Evolutionary conservation across 2,888 invertebrate species (phyloP), one percentile per base, ranked within the genome.

Genomic region (Morpho helenor): DNA sequence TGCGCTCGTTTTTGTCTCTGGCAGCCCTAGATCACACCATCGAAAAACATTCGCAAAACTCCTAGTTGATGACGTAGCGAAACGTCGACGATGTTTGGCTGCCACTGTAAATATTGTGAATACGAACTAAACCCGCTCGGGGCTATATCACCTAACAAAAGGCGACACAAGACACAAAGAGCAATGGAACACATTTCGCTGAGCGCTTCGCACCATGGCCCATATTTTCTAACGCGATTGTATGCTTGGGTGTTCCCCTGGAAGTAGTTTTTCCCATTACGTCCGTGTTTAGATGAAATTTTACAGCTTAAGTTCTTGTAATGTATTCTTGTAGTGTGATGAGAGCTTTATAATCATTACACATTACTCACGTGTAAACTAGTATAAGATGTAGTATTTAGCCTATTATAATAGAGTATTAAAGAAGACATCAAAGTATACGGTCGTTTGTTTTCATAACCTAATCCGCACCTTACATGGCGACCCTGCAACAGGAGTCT

Each of bases 181-280:
- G 87, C 87, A 86, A 82, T 84, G 82, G 74, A 79, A 82, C 82
- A 82, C 84, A 84, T 85, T 84, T 82, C 77, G 78, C 79, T 71
- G 81, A 84, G 81, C 81, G 79, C 75, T 76, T 79, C 79, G 77
- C 80, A 76, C 75, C 77, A 80, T 80, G 87, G 76, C 80, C 87
- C 80, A 88, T 85, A 87, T 88, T 82, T 82, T 79, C 81, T 87
- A 87, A 87, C 84, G 83, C 84, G 84, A 84, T 87, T 84, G 87
- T 85, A 79, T 76, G 79, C 75, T 77, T 75, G 66, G 82, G 76
- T 79, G 81, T 83, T 82, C 82, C 62, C 60, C 63, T 31, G 31
- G 31, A 31, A 31, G 54, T 56, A 64, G 56, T 62, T 16, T 61
- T 46, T 39, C 56, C 55, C 57, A 64, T 57, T 57, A 54, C 49